Evolutionary conservation across 2,797 vertebrate genomes (phyloP).

Genomic region (Hydrophis major): DNA sequence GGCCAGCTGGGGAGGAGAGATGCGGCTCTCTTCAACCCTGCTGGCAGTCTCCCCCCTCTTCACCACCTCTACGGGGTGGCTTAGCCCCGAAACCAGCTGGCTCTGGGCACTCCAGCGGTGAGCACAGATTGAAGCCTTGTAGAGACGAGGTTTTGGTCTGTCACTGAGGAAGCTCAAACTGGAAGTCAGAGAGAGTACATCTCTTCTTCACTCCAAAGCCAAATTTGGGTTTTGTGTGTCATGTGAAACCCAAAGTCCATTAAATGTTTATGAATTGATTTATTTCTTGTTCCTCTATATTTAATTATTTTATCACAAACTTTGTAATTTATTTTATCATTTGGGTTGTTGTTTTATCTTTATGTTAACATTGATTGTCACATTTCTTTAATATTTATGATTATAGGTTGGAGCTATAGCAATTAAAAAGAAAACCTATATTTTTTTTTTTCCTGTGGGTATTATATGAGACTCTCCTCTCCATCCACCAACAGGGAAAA

Average conservation of each 20-base stretch:
- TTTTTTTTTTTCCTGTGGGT: not conserved
- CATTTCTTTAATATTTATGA: not conserved
- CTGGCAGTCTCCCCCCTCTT: too few relatives aligned
- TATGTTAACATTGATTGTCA: not conserved
- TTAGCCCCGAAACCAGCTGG: too few relatives aligned
- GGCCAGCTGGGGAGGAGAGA: too few relatives aligned
- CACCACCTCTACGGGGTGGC: too few relatives aligned
- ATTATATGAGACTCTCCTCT: not conserved
- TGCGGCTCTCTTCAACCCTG: too few relatives aligned
- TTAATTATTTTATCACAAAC: not conserved
- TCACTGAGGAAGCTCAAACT: too few relatives aligned
- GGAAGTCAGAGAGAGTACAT: not conserved
- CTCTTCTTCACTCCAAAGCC: not conserved
- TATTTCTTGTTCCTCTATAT: not conserved
- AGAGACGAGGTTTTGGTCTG: too few relatives aligned
- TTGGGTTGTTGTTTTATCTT: not conserved
- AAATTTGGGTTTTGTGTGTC: not conserved
- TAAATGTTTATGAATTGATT: not conserved
- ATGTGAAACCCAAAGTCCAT: not conserved
- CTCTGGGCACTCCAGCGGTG: too few relatives aligned
- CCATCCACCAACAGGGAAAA: not conserved
- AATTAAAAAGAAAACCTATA: not conserved
- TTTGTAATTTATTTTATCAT: not conserved
- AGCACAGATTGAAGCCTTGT: too few relatives aligned
- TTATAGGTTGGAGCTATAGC: not conserved